Evolutionary conservation across 2,888 invertebrate genomes (phyloP), one percentile per base, ranked within the genome.

Genomic region (Parthenolecanium corni): DNA sequence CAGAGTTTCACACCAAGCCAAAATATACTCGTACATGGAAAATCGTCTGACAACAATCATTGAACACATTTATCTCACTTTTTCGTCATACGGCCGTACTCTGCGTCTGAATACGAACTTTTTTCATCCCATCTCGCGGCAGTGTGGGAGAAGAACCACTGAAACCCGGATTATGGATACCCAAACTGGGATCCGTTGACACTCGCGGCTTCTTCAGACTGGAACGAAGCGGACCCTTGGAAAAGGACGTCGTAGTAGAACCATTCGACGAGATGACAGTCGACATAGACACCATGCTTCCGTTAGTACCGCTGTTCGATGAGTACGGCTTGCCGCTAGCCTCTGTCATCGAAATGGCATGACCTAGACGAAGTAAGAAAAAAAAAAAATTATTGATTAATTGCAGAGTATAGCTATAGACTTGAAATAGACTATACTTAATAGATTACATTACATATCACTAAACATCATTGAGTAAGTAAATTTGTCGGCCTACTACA

Each of bases 51-150:
- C 31, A 31, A 31, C 9, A 9, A 31, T 9, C 31, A 31, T 4
- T 31, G 5, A 31, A 31, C 31, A 31, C 31, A 31, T 9, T 9
- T 9, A 31, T 4, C 31, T 6, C 4, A 31, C 31, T 6, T 9
- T 6, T 31, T 31, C 31, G 14, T 70, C 65, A 90, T 66, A 91
- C 91, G 74, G 90, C 90, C 46, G 91, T 92, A 72, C 90, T 90
- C 73, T 89, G 89, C 40, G 91, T 90, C 73, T 91, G 89, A 73
- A 92, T 91, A 66, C 91, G 80, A 65, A 91, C 91, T 76, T 91
- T 90, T 73, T 91, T 91, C 71, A 89, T 85, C 1, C 89, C 89
- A 69, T 89, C 89, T 62, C 91, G 78, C 54, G 85, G 83, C 65
- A 90, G 78, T 0, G 89, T 84, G 0, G 91, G 91, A 16, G 89